phyloP scores from a whole-genome alignment of 2,888 invertebrate species.

The Temnothorax ravouxi region DNA sequence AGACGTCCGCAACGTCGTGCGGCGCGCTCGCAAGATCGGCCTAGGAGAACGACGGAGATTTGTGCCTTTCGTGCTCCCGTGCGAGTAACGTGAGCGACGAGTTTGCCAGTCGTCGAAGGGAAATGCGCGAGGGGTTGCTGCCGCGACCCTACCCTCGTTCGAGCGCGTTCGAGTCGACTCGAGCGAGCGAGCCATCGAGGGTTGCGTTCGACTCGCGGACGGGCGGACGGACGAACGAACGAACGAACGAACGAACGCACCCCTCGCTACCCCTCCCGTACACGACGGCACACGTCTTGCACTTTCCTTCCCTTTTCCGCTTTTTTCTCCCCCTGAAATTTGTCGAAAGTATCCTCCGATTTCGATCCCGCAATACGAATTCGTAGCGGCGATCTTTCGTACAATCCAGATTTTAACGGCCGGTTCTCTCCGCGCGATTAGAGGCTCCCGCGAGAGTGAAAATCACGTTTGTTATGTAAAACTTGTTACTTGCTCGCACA shows the following conservation, averaged over 20 bases:
- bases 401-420: background rate
- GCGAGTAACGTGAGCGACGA: conserved; percentile 65
- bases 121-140: conserved; percentile 6
- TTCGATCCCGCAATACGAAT: background rate
- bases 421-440: background rate
- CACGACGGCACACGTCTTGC: conserved; percentile 23
- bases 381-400: background rate
- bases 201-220: conserved; percentile 43
- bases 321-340: background rate
- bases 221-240: background rate
- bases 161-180: conserved; percentile 49
- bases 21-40: conserved; percentile 75
- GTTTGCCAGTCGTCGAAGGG: conserved; percentile 43
- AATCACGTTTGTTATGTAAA: background rate
- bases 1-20: conserved; percentile 74
- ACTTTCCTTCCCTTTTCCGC: background rate
- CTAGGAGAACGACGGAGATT: conserved; percentile 63
- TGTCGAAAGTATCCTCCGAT: background rate
- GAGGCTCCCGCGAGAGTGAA: background rate
- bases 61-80: conserved; percentile 56
- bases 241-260: conserved; percentile 23
- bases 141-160: conserved; percentile 19
- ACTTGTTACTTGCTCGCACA: background rate
- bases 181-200: conserved; percentile 42
- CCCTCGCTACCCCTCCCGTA: background rate